Base-by-base conservation (phyloP, 2,797 vertebrate species). In the Threskiornis aethiopicus region DNA sequence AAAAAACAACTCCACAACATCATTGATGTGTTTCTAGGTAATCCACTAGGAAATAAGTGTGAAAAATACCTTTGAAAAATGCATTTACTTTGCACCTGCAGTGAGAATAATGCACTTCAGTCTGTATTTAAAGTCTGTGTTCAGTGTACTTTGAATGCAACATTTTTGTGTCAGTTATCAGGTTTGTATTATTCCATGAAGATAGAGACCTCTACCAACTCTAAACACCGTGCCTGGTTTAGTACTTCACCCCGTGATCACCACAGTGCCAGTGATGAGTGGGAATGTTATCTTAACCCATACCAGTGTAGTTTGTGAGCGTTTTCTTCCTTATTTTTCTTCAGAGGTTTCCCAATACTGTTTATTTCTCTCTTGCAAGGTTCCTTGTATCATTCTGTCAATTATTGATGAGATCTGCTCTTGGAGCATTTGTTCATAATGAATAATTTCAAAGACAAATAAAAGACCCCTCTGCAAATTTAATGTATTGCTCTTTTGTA, bases 401-500 rank as follows among this genome's bases (percentile, higher is more conserved):
- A 88, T 97, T 97, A 97, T 96, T 97, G 79, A 96, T 97, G 91
- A 96, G 66, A 12, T 88, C 62, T 95, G 39, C 49, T 84, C 87
- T 97, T 69, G 41, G 54, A 87, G 51, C 73, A 88, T 96, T 97
- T 97, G 87, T 95, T 98, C 54, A 16, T 90, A 96, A 86, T 93
- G 87, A 97, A 95, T 96, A 88, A 94, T 97, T 97, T 73, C 87
- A 93, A 70, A 93, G 87, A 90, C 54, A 86, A 87, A 84, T 79
- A 82, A 85, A 97, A 93, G 90, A 80, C 51, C 33, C 39, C 52
- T 91, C 64, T 94, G 71, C 77, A 96, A 96, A 96, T 97, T 85
- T 91, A 96, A 95, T 90, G 33, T 70, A 29, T 78, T 92, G 42
- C 46, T 29, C 47, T 87, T 96, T 93, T 75, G 92, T 57, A 79